phyloP scores from a whole-genome alignment of 2,113 vertebrate species.

The Takifugu flavidus region DNA sequence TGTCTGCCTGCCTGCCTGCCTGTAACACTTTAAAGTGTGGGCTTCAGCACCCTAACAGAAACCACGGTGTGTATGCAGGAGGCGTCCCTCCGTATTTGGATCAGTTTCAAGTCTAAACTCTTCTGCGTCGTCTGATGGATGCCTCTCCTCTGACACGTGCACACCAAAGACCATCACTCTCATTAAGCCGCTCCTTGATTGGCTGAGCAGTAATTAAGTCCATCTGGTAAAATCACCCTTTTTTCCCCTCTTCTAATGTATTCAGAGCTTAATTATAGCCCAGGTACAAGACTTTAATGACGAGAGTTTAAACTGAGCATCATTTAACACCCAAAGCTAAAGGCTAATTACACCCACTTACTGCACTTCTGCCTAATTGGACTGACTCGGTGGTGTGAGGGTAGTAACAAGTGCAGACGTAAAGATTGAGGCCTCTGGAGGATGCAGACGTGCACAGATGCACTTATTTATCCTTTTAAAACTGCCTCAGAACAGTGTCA shows the following conservation, averaged over 20 bases:
- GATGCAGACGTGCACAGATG: constrained; percentile 68
- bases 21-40: background rate
- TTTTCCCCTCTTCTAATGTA: constrained; percentile 63
- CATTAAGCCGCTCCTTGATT: constrained; percentile 76
- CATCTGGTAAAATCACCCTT: constrained; percentile 72
- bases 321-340: constrained; percentile 79
- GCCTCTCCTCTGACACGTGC: constrained; percentile 56
- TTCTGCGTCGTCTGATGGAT: constrained; percentile 68
- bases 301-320: constrained; percentile 68
- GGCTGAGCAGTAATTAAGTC: constrained; percentile 73
- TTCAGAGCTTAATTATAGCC: constrained; percentile 74
- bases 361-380: constrained; percentile 81
- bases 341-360: constrained; percentile 81
- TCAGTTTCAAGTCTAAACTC: constrained; percentile 24
- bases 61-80: background rate
- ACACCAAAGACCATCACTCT: constrained; percentile 67
- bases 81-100: constrained; percentile 49
- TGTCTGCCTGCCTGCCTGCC: constrained; percentile 7
- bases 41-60: too few relatives aligned
- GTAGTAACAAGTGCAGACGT: constrained; percentile 78
- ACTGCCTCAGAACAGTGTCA: constrained; percentile 64
- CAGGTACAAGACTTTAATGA: constrained; percentile 77
- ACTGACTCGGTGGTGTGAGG: constrained; percentile 78
- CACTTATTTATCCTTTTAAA: constrained; percentile 83
- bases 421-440: constrained; percentile 76